Evolutionary conservation across 2,797 vertebrate genomes (phyloP), one percentile per base, ranked within the genome.

Genomic region (Phyllotis vaccarum): DNA sequence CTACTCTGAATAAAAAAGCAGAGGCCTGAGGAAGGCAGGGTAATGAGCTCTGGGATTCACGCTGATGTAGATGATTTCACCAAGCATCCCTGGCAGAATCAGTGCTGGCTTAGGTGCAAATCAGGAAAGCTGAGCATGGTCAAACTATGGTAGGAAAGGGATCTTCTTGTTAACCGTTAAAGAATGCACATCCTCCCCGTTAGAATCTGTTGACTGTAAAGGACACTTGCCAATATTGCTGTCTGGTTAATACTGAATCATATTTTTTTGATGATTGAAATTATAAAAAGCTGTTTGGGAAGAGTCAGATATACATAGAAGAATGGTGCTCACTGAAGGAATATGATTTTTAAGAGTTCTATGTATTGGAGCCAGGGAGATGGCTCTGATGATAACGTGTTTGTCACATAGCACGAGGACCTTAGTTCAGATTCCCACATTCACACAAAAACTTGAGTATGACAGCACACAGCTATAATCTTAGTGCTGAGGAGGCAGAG

Each of bases 1-100:
- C 12, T 92, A 91, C 58, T 92, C 72, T 70, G 40, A 90, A 95
- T 78, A 40, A 86, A 96, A 68, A n/a, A 94, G 66, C 58, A 60
- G 86, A 90, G 82, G 49, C 37, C 91, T 24, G 70, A 66, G 90
- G 37, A 80, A 2, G 72, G 64, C 6, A 46, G 10, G 37, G 87
- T 54, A 94, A 83, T 8, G 89, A 98, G 91, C 16, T 4, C 72
- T 34, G 49, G 52, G 78, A 81, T 72, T 82, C n/a, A 11, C 46
- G 7, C 74, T 93, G 89, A 95, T 46, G 60, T 64, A 34, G 62
- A 29, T 37, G 27, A 34, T 80, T 89, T 90, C 80, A 29, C 21
- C 43, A 80, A 76, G 21, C 58, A 56, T 86, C 19, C 76, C 29
- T 74, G 72, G 43, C 21, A 92, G 52, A 86, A 76, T 19, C 34